phyloP scores from a whole-genome alignment of 2,888 invertebrate species.

The Mamestra brassicae region DNA sequence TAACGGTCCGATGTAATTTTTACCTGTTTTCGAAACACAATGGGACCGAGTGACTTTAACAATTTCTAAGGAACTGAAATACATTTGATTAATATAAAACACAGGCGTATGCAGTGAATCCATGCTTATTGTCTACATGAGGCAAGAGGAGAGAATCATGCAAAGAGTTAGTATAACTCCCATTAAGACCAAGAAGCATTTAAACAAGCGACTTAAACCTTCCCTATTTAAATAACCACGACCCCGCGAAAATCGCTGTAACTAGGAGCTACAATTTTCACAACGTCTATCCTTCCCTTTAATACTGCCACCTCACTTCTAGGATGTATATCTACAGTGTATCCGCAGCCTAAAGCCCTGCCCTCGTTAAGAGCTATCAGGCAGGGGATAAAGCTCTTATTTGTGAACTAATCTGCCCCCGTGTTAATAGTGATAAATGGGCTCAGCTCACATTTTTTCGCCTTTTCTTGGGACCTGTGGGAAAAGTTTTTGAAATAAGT shows the following conservation, averaged over 20 bases:
- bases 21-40: no score
- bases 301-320: background rate
- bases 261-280: no score
- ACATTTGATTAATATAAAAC: background rate
- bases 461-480: constrained; percentile 31
- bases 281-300: background rate
- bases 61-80: background rate
- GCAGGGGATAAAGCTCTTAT: constrained; percentile 71
- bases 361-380: constrained; percentile 77
- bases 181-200: no score
- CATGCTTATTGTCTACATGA: no score
- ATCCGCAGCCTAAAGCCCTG: constrained; percentile 55
- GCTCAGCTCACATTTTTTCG: constrained; percentile 49
- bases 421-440: constrained; percentile 76
- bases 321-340: constrained; percentile 39
- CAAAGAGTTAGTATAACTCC: no score
- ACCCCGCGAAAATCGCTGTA: no score
- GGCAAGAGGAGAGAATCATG: no score
- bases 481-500: constrained; percentile 40
- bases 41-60: background rate
- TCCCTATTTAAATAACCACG: no score
- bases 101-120: background rate
- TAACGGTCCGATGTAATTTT: background rate
- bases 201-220: no score
- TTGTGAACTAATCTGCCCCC: constrained; percentile 75